phyloP scores from a whole-genome alignment of 2,113 vertebrate genomes.

The Arizona elegans region DNA sequence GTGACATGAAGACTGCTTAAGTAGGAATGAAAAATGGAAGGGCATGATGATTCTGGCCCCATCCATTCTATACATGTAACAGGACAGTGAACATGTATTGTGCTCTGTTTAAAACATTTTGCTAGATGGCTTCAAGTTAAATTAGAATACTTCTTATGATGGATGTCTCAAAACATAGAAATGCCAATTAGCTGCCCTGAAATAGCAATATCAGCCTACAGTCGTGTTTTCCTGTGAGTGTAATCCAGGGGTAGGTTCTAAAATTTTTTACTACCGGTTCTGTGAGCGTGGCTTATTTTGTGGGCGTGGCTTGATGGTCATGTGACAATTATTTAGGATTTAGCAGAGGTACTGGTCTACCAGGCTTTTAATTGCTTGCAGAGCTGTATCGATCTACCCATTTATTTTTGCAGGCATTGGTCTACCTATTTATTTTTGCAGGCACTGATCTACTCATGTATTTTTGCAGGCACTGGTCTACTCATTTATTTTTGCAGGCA shows the following conservation, averaged over 20 bases:
- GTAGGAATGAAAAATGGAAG: neutral
- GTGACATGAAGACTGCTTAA: neutral
- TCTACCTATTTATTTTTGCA: too few relatives aligned
- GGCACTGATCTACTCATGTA: too few relatives aligned
- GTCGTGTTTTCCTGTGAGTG: neutral
- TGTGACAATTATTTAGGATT: too few relatives aligned
- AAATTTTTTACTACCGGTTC: too few relatives aligned
- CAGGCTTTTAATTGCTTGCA: too few relatives aligned
- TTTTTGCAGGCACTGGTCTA: too few relatives aligned
- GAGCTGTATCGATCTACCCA: too few relatives aligned
- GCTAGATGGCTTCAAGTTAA: neutral
- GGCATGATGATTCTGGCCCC: neutral
- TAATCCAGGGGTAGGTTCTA: neutral
- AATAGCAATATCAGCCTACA: neutral
- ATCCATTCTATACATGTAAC: neutral
- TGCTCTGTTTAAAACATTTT: neutral
- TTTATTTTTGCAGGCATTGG: too few relatives aligned
- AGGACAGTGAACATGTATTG: neutral
- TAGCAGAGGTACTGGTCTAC: too few relatives aligned
- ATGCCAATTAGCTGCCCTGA: neutral
- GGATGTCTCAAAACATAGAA: neutral
- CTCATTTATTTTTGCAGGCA: too few relatives aligned
- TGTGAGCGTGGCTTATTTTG: too few relatives aligned
- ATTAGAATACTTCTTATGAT: neutral
- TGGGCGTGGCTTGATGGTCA: too few relatives aligned